Evolutionary conservation across 2,888 invertebrate genomes (phyloP), one percentile per base, ranked within the genome.

Genomic region (Patella caerulea): DNA sequence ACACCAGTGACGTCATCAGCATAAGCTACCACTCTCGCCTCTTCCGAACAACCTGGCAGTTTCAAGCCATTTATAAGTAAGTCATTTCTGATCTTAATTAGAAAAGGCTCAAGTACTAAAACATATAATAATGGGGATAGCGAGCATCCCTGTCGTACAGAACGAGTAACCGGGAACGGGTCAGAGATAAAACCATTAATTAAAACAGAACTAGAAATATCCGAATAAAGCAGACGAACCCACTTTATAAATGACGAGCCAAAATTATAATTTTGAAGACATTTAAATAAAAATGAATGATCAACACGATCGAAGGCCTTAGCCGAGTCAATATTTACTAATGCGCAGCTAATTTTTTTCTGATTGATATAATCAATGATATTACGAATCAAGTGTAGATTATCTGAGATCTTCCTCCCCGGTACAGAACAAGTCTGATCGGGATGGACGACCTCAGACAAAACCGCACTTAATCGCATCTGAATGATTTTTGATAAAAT

Each of bases 341-440:
- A 82, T 72, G 78, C 78, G 52, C 79, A 78, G 52, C 73, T n/a
- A 19, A 81, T 24, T 12, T 83, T 52, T 71, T 84, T 82, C 71
- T 82, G 81, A 17, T 83, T 75, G 19, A 77, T 70, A 83, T 82
- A 84, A 76, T 83, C 80, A 17, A 78, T 24, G 45, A 83, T 77
- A 78, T 81, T 78, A 24, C 83, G 65, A 5, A 82, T 71, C 34
- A 85, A 71, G 79, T 84, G 83, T 5, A 75, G 71, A 75, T 83
- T 85, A 54, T 86, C 85, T 70, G 82, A 81, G 53, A 83, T 85
- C 19, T 82, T 81, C 19, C 83, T 70, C 17, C 81, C 83, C 52
- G 76, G 77, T 29, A 84, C 78, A 7, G 81, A 74, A 76, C 85
- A 85, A 52, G 85, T 85, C 82, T 84, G 84, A 74, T 82, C 79